Percentiles rank a stretch among this genome's conserved stretches.
Conservation (phyloP, 2,888 invertebrate species). For the Dastarcus helophoroides region DNA sequence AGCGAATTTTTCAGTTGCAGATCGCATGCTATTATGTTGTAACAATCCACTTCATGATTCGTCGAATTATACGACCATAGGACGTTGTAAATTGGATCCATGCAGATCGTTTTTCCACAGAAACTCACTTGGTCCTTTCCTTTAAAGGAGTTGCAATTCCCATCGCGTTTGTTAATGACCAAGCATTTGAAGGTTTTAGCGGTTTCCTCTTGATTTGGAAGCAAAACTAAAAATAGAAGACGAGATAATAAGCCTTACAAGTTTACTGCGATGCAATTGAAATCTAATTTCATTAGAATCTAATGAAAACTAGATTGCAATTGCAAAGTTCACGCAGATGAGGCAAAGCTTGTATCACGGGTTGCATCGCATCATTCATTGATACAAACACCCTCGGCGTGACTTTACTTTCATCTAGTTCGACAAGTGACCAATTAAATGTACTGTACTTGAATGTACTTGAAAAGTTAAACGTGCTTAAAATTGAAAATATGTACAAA, state of each 20-base stretch:
- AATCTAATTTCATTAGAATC: too few species aligned
- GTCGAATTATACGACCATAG: slow-evolving; percentile 81
- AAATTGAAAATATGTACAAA: too few species aligned
- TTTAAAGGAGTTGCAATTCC: slow-evolving; percentile 74
- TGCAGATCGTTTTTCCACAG: slow-evolving; percentile 62
- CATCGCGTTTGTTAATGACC: slow-evolving; percentile 81
- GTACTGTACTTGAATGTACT: too few species aligned
- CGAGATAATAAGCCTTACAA: slow-evolving; percentile 1
- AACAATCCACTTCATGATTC: slow-evolving; percentile 57
- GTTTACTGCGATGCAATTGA: not conserved
- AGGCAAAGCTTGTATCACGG: too few species aligned
- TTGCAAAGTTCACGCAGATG: too few species aligned
- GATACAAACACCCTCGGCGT: too few species aligned
- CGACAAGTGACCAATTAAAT: too few species aligned
- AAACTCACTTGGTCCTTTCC: slow-evolving; percentile 78
- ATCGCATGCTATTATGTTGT: slow-evolving; percentile 75
- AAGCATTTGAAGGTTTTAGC: slow-evolving; percentile 68
- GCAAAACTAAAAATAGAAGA: slow-evolving; percentile 51
- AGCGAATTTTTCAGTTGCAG: slow-evolving; percentile 36
- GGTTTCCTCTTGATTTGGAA: slow-evolving; percentile 70
- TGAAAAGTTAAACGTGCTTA: too few species aligned
- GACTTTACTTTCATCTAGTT: too few species aligned
- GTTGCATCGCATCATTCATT: too few species aligned
- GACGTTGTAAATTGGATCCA: slow-evolving; percentile 88
- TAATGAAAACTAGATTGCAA: too few species aligned